These are phyloP conservation scores for Hesperophylax magnus DNA, from an alignment of 1,140 invertebrate genomes.

Conservation along the genomic window DNA sequence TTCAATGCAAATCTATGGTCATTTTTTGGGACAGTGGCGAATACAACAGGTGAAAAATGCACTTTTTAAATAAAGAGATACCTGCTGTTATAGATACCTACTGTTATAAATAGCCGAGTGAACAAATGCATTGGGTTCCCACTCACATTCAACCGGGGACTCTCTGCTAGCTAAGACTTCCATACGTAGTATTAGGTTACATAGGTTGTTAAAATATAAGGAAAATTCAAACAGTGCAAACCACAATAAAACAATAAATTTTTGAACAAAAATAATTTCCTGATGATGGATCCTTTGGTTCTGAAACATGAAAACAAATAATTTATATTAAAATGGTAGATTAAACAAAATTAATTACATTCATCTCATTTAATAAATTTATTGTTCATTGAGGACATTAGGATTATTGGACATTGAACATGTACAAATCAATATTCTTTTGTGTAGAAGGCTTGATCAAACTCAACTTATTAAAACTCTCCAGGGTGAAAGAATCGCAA, in stretches of 20 bases:
- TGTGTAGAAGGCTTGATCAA: not conserved
- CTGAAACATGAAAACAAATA: too few species aligned
- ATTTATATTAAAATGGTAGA: not conserved
- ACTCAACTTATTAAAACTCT: not conserved
- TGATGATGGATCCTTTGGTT: too few species aligned
- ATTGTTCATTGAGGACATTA: not conserved
- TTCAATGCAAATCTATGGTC: constrained; percentile 8
- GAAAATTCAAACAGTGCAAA: too few species aligned
- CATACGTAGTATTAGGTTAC: not conserved
- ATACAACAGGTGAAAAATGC: not conserved
- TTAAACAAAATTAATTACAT: not conserved
- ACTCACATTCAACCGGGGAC: not conserved
- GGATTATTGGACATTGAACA: too few species aligned
- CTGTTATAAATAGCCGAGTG: too few species aligned
- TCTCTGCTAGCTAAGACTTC: not conserved
- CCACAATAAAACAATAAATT: too few species aligned
- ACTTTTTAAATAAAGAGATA: too few species aligned
- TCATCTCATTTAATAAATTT: not conserved
- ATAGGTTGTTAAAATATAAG: too few species aligned
- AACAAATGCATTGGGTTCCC: too few species aligned
- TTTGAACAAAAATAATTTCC: too few species aligned
- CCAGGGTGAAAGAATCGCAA: not conserved
- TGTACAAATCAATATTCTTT: not conserved
- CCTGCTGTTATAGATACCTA: too few species aligned
- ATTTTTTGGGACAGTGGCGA: not conserved